Evolutionary conservation across 2,888 invertebrate species (phyloP).

Genomic region (Drosophila tripunctata): DNA sequence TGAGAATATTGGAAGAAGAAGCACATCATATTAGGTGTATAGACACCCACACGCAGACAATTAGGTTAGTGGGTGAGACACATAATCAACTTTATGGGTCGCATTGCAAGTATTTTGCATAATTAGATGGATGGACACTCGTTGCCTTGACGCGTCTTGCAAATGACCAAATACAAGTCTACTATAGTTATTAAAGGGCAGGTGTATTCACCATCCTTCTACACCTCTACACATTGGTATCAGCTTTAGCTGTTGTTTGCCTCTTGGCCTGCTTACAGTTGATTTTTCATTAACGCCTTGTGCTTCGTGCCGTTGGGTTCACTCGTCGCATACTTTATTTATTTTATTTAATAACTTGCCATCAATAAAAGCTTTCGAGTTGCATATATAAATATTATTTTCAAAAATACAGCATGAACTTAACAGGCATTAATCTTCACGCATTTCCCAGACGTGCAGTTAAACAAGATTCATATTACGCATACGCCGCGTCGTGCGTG

Average conservation of each 20-base stretch:
- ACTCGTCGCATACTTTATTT: constrained; percentile 33
- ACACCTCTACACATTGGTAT: not conserved
- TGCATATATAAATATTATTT: constrained; percentile 45
- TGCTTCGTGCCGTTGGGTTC: constrained; percentile 32
- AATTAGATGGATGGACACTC: constrained; percentile 64
- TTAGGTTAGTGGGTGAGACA: constrained; percentile 78
- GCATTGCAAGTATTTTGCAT: constrained; percentile 58
- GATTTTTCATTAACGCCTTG: constrained; percentile 70
- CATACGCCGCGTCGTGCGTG: constrained; percentile 48
- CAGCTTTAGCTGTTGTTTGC: constrained; percentile 14
- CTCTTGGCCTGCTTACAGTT: constrained; percentile 36
- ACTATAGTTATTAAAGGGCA: constrained; percentile 42
- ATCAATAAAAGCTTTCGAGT: constrained; percentile 57
- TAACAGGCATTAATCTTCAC: constrained; percentile 56
- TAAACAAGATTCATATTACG: constrained; percentile 39
- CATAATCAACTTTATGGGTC: constrained; percentile 76
- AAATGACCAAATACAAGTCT: constrained; percentile 45
- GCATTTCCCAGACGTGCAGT: constrained; percentile 40
- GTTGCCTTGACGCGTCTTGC: constrained; percentile 50
- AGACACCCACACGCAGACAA: constrained; percentile 33
- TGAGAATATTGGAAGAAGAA: not conserved
- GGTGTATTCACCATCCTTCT: not conserved
- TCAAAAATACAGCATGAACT: constrained; percentile 17
- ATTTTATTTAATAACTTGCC: constrained; percentile 63
- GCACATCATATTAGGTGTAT: constrained; percentile 20